Evolutionary conservation across 1,140 invertebrate species (phyloP), one percentile per base, ranked within the genome.

Genomic region (Aphis gossypii): DNA sequence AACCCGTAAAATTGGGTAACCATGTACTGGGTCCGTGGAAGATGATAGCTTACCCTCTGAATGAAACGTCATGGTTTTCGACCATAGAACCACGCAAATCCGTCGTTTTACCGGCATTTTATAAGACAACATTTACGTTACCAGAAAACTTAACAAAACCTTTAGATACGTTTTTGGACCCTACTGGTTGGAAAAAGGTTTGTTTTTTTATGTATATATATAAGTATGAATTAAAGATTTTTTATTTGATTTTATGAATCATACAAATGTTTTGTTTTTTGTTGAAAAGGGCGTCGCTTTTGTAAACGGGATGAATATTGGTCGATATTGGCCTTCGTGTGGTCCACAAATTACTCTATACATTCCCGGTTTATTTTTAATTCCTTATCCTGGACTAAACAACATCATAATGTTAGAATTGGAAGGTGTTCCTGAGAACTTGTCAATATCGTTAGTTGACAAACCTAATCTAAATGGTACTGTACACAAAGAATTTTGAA

Each of bases 301-400:
- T 95, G 95, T 98, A 1, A 98, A 98, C 94, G 96, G 96, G 3
- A 95, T 96, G 94, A 97, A 97, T 95, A 95, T 98, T 56, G 97
- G 97, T 4, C 96, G 97, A 76, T 98, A 98, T 95, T 98, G 97
- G 97, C 97, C 97, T 1, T 94, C 95, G 11, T 96, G 96, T n/a
- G 97, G 97, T 21, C 97, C 97, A 7, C 97, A 98, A 95, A 95
- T 97, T 2, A 98, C 97, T 0, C 94, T 98, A 2, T 98, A 97
- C 94, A 95, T 97, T 20, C 97, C 97, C 11, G 95, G 51, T 9
- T 7, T 48, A 54, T 94, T 92, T 48, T 30, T 94, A 1, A 84
- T 92, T 48, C 87, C 94, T 35, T 46, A 48, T 2, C 94, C 94
- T 7, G 60, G 51, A 30, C 25, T 88, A 35, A 94, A 94, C 60